These are phyloP conservation scores for Apantesis nais DNA, from an alignment of 2,888 invertebrate genomes.

Conservation along the genomic window DNA sequence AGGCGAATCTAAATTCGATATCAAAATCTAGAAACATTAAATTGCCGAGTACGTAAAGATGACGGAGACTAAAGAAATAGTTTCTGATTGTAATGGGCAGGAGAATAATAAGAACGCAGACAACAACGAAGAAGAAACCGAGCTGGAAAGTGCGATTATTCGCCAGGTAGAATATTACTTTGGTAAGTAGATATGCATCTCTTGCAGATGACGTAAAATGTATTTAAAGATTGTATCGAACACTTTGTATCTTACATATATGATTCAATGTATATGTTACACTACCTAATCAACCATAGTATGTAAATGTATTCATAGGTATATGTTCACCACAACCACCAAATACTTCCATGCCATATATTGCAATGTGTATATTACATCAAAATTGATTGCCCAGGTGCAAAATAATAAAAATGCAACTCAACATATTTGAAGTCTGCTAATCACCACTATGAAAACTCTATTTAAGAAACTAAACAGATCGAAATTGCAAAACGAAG, in stretches of 20 bases:
- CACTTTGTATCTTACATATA: background rate
- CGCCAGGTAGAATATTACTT: conserved; percentile 89
- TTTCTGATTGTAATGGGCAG: conserved; percentile 63
- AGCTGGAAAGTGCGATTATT: conserved; percentile 87
- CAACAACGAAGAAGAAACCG: conserved; percentile 56
- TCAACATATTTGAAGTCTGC: background rate
- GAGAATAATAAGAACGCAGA: conserved; percentile 57
- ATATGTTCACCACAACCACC: background rate
- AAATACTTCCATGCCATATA: background rate
- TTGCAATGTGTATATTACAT: background rate
- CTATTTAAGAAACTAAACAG: no score
- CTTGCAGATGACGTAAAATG: conserved; percentile 14
- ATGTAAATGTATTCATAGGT: background rate
- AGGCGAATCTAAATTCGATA: background rate
- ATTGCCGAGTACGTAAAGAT: conserved; percentile 54
- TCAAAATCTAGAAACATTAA: background rate
- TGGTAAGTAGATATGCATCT: conserved; percentile 61
- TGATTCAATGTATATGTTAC: background rate
- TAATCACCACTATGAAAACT: background rate
- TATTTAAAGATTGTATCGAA: conserved; percentile 15
- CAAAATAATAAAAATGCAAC: background rate
- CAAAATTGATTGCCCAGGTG: background rate
- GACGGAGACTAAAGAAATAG: conserved; percentile 73
- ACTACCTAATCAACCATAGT: background rate
- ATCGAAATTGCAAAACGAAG: no score